Conservation (phyloP, 2,113 vertebrate species). For the Circaetus cinerascens region DNA sequence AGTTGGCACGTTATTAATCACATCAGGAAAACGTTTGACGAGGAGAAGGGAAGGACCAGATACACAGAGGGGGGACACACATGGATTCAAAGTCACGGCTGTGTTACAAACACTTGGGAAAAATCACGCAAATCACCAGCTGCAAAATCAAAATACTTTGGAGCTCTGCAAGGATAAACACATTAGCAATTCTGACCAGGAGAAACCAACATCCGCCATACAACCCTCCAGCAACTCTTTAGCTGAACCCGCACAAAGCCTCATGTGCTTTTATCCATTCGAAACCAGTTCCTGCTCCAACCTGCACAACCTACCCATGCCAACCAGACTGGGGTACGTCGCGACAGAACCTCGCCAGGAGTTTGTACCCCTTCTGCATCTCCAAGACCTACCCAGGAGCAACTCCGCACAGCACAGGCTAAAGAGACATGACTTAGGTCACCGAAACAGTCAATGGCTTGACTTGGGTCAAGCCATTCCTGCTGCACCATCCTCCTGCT, state of each 20-base stretch:
- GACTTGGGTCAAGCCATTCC: not conserved
- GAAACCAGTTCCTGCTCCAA: not conserved
- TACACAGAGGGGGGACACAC: not conserved
- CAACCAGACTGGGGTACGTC: not conserved
- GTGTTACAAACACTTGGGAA: not conserved
- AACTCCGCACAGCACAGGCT: not conserved
- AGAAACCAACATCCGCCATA: not conserved
- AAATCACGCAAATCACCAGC: not conserved
- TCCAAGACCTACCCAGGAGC: not conserved
- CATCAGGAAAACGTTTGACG: accelerated
- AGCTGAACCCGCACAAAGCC: not conserved
- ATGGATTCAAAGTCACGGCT: not conserved
- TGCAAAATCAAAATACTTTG: not conserved
- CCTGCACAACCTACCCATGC: not conserved
- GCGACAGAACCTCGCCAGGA: not conserved
- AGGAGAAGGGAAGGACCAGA: not conserved
- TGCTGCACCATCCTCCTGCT: not conserved
- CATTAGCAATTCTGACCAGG: not conserved
- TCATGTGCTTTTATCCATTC: not conserved
- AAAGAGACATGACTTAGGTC: not conserved
- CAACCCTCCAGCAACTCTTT: not conserved
- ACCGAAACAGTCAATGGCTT: not conserved
- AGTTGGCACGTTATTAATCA: not conserved
- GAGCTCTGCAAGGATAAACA: not conserved
- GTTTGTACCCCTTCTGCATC: not conserved